Evolutionary conservation across 23 tunicate species (phyloP).

Genomic region (Ciona savignyi): DNA sequence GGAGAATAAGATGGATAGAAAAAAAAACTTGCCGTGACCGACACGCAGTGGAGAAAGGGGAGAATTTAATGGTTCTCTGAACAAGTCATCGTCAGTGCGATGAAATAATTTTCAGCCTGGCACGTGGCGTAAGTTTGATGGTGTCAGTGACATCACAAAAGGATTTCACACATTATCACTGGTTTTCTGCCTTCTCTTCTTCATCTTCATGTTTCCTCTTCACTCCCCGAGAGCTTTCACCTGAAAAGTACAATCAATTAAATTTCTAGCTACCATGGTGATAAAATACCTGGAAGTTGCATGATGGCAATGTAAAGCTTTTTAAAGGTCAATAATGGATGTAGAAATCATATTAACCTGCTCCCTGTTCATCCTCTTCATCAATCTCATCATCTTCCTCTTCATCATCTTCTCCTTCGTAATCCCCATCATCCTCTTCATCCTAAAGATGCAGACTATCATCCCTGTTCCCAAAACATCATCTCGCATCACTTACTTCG

Average conservation of each 20-base stretch:
- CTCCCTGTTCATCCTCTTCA: neutral
- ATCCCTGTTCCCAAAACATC: neutral
- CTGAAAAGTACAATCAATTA: no score
- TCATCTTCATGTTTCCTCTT: neutral
- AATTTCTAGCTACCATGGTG: no score
- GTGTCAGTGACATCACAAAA: no score
- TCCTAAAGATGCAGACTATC: conserved; percentile 29
- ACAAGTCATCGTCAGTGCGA: neutral
- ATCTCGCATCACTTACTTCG: neutral
- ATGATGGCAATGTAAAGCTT: no score
- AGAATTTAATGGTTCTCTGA: neutral
- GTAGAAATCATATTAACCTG: no score
- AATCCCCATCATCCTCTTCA: conserved; percentile 41
- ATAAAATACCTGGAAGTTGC: no score
- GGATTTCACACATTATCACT: no score
- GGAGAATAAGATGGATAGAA: neutral
- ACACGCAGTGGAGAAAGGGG: neutral
- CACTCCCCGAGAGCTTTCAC: neutral
- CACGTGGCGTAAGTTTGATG: neutral
- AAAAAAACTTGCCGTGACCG: no score
- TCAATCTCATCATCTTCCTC: conserved; percentile 4
- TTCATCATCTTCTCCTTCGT: conserved; percentile 18
- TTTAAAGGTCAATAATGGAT: no score
- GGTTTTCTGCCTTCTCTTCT: neutral
- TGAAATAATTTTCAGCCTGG: neutral